Evolutionary conservation across 2,888 invertebrate species (phyloP).

Genomic region (Flexamia atlantica): DNA sequence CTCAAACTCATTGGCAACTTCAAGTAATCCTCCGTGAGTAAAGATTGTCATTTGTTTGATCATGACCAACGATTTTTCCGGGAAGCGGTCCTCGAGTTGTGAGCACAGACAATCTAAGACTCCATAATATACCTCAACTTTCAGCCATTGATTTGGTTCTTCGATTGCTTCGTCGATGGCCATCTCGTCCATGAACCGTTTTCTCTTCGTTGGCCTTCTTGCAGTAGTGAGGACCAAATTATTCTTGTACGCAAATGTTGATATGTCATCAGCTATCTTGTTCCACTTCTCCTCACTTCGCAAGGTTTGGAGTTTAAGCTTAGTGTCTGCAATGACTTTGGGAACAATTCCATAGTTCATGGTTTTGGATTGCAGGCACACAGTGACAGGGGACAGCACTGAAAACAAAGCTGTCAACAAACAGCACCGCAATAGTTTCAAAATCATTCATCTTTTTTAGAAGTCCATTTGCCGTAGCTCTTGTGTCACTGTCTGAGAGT

Average conservation of each 20-base stretch:
- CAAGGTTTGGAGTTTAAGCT: slow-evolving; percentile 16
- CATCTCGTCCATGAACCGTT: slow-evolving; percentile 51
- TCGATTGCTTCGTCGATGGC: slow-evolving; percentile 37
- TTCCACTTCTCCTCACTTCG: slow-evolving; percentile 38
- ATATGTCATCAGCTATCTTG: neutral
- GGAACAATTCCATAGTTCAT: slow-evolving; percentile 48
- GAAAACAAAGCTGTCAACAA: slow-evolving; percentile 21
- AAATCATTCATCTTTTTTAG: slow-evolving; percentile 36
- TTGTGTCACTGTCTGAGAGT: slow-evolving; percentile 17
- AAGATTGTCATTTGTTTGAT: slow-evolving; percentile 8
- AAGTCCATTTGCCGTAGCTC: slow-evolving; percentile 39
- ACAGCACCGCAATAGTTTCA: neutral
- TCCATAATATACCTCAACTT: slow-evolving; percentile 24
- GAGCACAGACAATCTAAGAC: slow-evolving; percentile 27
- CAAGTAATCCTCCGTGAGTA: neutral
- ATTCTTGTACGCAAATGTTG: neutral
- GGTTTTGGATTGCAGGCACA: slow-evolving; percentile 19
- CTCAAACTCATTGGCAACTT: no score
- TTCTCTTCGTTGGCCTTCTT: slow-evolving; percentile 13
- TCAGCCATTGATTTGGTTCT: slow-evolving; percentile 30
- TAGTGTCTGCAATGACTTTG: neutral
- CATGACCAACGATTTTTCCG: slow-evolving; percentile 26
- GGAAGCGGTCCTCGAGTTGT: slow-evolving; percentile 52
- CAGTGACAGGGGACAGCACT: slow-evolving; percentile 30
- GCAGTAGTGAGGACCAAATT: neutral